These are phyloP conservation scores for Myoxocephalus aenaeus DNA, from an alignment of 2,797 vertebrate genomes.

Conservation along the genomic window DNA sequence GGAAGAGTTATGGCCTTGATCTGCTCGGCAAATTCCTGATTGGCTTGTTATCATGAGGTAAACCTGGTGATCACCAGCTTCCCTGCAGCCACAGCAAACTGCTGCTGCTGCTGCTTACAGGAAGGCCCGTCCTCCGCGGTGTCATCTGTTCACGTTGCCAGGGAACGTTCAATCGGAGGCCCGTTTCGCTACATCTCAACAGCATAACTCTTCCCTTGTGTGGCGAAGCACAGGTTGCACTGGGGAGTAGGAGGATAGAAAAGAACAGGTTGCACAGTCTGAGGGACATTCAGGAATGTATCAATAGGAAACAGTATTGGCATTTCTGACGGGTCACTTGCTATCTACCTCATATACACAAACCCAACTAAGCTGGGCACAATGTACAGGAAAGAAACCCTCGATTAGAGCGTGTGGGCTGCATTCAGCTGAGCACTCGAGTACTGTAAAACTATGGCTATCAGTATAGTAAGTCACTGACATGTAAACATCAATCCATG, in stretches of 20 bases:
- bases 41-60: constrained; percentile 55
- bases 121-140: background rate
- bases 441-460: constrained; percentile 64
- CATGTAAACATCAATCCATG: constrained; percentile 63
- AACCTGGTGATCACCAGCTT: constrained; percentile 40
- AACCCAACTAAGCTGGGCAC: constrained; percentile 44
- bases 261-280: constrained; percentile 73
- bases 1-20: constrained; percentile 66
- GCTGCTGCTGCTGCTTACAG: background rate
- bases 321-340: constrained; percentile 60
- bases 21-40: constrained; percentile 65
- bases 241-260: constrained; percentile 67
- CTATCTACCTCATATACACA: constrained; percentile 50
- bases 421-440: constrained; percentile 57
- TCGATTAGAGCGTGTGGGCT: constrained; percentile 48
- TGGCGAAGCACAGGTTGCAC: constrained; percentile 69
- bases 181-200: constrained; percentile 31
- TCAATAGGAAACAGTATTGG: constrained; percentile 72
- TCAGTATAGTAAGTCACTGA: constrained; percentile 48
- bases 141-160: constrained; percentile 23
- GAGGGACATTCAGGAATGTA: constrained; percentile 79
- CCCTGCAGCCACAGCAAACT: constrained; percentile 17
- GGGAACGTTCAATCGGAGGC: constrained; percentile 33
- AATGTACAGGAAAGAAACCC: constrained; percentile 35
- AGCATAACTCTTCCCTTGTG: constrained; percentile 66